Base-by-base conservation (phyloP, 2,797 vertebrate species). In the Eleutherodactylus coqui region DNA sequence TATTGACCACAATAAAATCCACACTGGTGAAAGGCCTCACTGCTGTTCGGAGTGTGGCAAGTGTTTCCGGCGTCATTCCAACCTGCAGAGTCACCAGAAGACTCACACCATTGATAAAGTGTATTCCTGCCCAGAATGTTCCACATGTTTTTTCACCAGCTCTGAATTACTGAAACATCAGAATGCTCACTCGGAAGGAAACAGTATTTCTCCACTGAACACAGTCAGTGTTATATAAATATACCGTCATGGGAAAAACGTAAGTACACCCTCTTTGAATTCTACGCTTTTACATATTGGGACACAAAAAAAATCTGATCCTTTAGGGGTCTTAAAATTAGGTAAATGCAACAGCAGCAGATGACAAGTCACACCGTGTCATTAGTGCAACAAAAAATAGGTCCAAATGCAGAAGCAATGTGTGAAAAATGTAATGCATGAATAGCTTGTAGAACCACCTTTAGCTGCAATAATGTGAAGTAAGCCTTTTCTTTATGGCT, bases 121-220 rank as follows among this genome's bases (percentile, higher is more conserved):
- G 13, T 73, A 73, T 41, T 5, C 58, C 19, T 84, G 83, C 34
- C 32, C 75, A 27, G 3, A 77, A 34, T 84, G 83, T 19, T 62
- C 75, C 0, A 55, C 51, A 17, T 27, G 69, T 32, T 83, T 73
- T 27, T 29, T 72, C 17, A 45, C 69, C 6, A 83, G 45, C 9
- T 83, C 81, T 0, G 72, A 83, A 27, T 69, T 83, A 11, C 11
- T 72, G 5, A 83, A 83, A 53, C 81, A 83, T 24, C 69, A 83
- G 51, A n/a, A 72, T 4, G 75, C 38, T 41, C 81, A 83, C 38
- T 58, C 81, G 4, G 69, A 72, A 36, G 53, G 34, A 43, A 82
- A 82, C 67, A 1, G 3, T n/a, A 72, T 43, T 36, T 43, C 36
- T 43, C 29, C 69, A 5, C 17, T 2, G 14, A 73, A n/a, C 24